Evolutionary conservation across 2,113 vertebrate genomes (phyloP).

Genomic region (Labrus mixtus): DNA sequence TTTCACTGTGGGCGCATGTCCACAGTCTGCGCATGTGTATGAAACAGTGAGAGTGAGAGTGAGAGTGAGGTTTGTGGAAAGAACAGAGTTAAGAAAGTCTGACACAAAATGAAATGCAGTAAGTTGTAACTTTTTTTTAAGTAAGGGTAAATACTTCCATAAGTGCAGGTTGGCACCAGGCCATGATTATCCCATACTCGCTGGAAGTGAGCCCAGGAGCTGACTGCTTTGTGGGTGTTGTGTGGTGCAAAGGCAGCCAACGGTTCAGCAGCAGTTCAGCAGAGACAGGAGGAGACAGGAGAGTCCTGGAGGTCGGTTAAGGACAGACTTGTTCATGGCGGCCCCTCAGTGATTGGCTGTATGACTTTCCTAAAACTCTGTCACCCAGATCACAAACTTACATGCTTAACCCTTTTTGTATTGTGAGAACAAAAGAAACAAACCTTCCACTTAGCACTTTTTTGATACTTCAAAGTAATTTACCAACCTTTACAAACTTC

Average conservation of each 20-base stretch:
- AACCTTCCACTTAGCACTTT: neutral
- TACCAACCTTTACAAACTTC: neutral
- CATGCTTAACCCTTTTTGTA: no score
- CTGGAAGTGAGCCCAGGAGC: slow-evolving; percentile 14
- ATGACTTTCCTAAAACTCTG: neutral
- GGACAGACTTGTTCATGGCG: slow-evolving; percentile 44
- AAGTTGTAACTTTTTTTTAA: neutral
- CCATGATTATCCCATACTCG: neutral
- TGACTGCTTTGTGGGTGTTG: slow-evolving; percentile 1
- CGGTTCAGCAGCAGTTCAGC: neutral
- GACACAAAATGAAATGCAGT: neutral
- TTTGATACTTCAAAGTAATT: neutral
- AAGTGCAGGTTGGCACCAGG: slow-evolving; percentile 5
- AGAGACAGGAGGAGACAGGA: slow-evolving; percentile 2
- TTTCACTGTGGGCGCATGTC: neutral
- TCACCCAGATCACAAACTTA: neutral
- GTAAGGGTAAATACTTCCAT: neutral
- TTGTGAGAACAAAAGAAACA: no score
- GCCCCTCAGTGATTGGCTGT: neutral
- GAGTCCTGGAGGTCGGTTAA: slow-evolving; percentile 38
- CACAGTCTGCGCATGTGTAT: neutral
- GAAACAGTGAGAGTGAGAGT: neutral
- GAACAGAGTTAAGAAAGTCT: neutral
- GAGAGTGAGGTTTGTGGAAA: neutral
- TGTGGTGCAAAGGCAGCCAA: slow-evolving; percentile 27